Conservation (phyloP, 2,113 vertebrate genomes). For the Muscicapa adusta region DNA sequence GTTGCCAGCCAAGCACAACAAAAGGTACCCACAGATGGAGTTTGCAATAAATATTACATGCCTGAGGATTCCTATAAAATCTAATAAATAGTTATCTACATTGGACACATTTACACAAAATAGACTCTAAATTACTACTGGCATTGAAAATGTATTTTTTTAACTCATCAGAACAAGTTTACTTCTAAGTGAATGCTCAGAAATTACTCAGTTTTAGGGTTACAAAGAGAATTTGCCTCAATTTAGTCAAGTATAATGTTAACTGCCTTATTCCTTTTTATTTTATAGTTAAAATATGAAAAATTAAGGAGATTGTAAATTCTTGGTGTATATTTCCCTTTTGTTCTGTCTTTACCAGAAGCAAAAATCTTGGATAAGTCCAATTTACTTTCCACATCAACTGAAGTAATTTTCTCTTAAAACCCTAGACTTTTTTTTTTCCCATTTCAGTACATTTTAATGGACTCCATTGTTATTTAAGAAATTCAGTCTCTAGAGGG, state of each 20-base stretch:
- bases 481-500: not conserved
- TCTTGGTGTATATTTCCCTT: not conserved
- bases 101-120: not conserved
- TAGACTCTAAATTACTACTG: not conserved
- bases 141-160: not conserved
- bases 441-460: not conserved
- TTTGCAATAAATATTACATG: not conserved
- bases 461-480: not conserved
- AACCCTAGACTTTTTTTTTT: not conserved
- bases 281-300: not conserved
- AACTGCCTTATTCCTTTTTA: not conserved
- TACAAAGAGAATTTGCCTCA: not conserved
- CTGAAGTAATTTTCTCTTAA: not conserved
- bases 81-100: not conserved
- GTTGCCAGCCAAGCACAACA: not conserved
- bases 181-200: not conserved
- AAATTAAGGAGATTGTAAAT: not conserved
- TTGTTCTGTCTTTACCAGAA: not conserved
- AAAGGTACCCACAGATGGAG: not conserved
- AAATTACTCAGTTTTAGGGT: not conserved
- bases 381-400: not conserved
- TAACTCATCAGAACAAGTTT: not conserved
- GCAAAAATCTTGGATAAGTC: not conserved
- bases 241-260: not conserved
- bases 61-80: not conserved